Evolutionary conservation across 2,888 invertebrate species (phyloP), one percentile per base, ranked within the genome.

Genomic region (Noctuana brunneofusca): DNA sequence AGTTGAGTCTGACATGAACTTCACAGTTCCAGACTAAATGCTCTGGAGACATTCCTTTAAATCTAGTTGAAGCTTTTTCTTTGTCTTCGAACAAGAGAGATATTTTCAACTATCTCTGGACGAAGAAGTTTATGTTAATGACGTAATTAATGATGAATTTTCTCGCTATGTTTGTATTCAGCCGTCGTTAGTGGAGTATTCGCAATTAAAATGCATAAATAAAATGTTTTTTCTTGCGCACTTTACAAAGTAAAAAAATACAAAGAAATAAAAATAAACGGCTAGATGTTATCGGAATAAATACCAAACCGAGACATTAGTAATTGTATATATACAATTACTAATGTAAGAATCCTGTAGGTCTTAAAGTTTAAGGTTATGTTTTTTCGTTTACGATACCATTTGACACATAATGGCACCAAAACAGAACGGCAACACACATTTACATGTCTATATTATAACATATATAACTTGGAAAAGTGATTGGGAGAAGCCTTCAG

Each of bases 31-130:
- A 66, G 70, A 68, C 75, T 76, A 80, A 85, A 85, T 81, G 76
- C 82, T 81, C 83, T 64, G 69, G 84, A 81, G 86, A 85, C 83
- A 79, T 66, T 69, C 64, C 65, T 65, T 85, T 81, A 83, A 85
- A 83, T 84, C 78, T 76, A 76, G 75, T 71, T 75, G 67, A 79
- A 79, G 74, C 80, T 81, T 79, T 81, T 79, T 77, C 76, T 78
- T 78, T 72, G 71, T 76, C 72, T 72, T 65, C 65, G 72, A 76
- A 81, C 79, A 79, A 75, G 78, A 79, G 73, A 68, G 62, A 63
- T 50, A 49, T 65, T 66, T 66, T 64, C 64, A 63, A 64, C 65
- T 65, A 65, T 63, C 66, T 65, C 58, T 58, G 63, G 63, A 63
- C 64, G 64, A 52, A 64, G 65, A 68, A 62, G 64, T 66, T 68